A percentile compares a stretch with the other conserved stretches of the same genome.
These are phyloP conservation scores for Sclerurus mexicanus DNA, from an alignment of 2,113 vertebrate species.

Conservation along the genomic window DNA sequence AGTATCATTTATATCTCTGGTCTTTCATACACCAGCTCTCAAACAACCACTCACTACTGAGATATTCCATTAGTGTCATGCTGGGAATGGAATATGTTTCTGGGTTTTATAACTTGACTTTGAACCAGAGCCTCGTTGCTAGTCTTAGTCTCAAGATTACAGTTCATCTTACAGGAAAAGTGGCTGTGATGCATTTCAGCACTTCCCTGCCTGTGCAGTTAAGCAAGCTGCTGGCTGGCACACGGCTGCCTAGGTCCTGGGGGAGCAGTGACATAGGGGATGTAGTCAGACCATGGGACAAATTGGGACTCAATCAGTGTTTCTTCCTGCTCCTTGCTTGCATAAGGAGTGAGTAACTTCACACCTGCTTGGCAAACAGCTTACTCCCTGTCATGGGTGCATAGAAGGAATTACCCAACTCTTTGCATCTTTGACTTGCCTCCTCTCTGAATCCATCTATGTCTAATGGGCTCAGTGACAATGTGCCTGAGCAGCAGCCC, in stretches of 20 bases:
- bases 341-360: neutral
- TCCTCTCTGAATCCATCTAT: fast-evolving
- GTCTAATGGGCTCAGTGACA: neutral
- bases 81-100: constrained; percentile 2
- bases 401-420: neutral
- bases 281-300: neutral
- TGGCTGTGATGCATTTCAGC: neutral
- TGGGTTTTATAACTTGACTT: neutral
- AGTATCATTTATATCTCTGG: neutral
- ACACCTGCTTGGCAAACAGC: neutral
- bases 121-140: neutral
- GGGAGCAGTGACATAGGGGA: fast-evolving
- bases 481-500: neutral
- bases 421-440: neutral
- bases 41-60: neutral
- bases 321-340: neutral
- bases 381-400: neutral
- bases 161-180: neutral
- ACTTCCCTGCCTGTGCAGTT: neutral
- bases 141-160: neutral
- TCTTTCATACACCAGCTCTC: neutral
- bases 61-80: constrained; percentile 19
- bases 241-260: fast-evolving
- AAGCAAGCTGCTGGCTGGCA: neutral
- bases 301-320: neutral